phyloP scores from a whole-genome alignment of 2,797 vertebrate genomes.

The Amblyopsis hoosieri region DNA sequence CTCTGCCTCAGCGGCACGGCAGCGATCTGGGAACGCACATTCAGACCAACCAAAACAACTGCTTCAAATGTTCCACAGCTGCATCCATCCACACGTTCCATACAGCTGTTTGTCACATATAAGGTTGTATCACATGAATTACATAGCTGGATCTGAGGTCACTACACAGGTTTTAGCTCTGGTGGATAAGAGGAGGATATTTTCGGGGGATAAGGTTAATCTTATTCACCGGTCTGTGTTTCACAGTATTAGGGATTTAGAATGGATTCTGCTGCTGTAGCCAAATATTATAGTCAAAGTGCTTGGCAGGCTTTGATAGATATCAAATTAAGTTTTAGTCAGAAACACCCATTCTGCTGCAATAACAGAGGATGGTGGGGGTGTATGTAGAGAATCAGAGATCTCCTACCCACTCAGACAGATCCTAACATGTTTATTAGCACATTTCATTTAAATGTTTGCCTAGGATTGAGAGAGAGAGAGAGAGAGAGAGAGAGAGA shows the following conservation, averaged over 20 bases:
- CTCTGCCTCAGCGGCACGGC: background rate
- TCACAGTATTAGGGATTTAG: conserved; percentile 37
- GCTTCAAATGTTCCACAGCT: conserved; percentile 29
- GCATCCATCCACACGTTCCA: background rate
- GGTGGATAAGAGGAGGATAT: conserved; percentile 45
- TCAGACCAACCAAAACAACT: conserved; percentile 17
- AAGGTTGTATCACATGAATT: conserved; percentile 32
- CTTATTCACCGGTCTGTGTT: conserved; percentile 35
- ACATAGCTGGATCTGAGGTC: conserved; percentile 19
- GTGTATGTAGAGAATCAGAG: conserved; percentile 17
- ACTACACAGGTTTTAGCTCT: conserved; percentile 26
- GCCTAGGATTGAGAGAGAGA: background rate
- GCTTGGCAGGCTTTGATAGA: conserved; percentile 33
- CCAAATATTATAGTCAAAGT: conserved; percentile 52
- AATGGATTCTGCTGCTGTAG: conserved; percentile 53
- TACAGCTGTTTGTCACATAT: conserved; percentile 16
- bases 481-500: background rate
- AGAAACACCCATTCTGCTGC: conserved; percentile 21
- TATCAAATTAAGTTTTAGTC: conserved; percentile 45
- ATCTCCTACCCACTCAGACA: conserved; percentile 30
- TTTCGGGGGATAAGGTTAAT: conserved; percentile 37
- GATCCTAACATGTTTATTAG: conserved; percentile 44
- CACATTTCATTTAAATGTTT: conserved; percentile 37
- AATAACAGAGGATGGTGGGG: background rate
- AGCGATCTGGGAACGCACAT: conserved; percentile 16